phyloP scores from a whole-genome alignment of 2,888 invertebrate species.

The Dione juno region DNA sequence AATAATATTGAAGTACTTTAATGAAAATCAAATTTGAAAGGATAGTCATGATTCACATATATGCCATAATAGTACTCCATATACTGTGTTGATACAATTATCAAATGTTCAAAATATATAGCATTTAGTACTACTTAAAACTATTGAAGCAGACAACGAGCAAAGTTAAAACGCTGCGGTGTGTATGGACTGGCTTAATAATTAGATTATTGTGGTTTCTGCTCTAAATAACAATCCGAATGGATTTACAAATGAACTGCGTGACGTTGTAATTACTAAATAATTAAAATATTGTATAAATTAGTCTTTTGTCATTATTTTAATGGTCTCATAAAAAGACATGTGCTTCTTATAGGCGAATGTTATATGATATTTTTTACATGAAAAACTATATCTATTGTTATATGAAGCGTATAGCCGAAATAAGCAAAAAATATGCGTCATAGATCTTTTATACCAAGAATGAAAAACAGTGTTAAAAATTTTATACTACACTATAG shows the following conservation, averaged over 20 bases:
- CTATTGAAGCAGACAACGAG: slow-evolving; percentile 39
- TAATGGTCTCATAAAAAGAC: neutral
- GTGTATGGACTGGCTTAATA: slow-evolving; percentile 48
- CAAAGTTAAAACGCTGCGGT: slow-evolving; percentile 48
- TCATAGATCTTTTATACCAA: too few relatives aligned
- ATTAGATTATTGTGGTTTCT: slow-evolving; percentile 54
- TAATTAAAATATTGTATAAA: neutral
- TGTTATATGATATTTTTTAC: neutral
- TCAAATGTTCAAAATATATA: slow-evolving; percentile 30
- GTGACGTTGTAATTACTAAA: neutral
- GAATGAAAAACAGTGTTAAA: too few relatives aligned
- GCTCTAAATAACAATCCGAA: slow-evolving; percentile 50
- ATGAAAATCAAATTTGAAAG: too few relatives aligned
- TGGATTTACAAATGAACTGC: slow-evolving; percentile 48
- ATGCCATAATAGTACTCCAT: too few relatives aligned
- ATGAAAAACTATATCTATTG: too few relatives aligned
- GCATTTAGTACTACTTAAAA: slow-evolving; percentile 40
- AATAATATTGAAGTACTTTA: too few relatives aligned
- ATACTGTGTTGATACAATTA: neutral
- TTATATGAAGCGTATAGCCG: too few relatives aligned
- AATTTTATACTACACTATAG: too few relatives aligned
- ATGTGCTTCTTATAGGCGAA: too few relatives aligned
- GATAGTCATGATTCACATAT: too few relatives aligned
- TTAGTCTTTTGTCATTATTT: too few relatives aligned
- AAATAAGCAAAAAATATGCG: too few relatives aligned